Percentiles rank a stretch among this genome's conserved stretches.
phyloP scores from a whole-genome alignment of 1,140 invertebrate genomes.

The Dinoponera quadriceps region DNA sequence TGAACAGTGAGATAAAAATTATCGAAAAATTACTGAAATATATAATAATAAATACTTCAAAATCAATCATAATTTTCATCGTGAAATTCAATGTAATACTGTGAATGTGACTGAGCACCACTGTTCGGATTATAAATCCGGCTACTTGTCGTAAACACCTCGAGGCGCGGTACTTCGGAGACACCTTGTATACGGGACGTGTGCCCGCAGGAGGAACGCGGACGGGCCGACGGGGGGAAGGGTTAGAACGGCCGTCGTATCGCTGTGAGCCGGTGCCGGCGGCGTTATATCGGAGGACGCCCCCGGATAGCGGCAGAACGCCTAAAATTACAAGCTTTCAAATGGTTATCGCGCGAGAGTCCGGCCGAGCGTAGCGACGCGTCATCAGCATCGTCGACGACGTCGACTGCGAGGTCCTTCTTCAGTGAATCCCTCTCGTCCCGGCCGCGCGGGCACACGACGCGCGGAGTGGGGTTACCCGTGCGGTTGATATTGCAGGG shows the following conservation, averaged over 20 bases:
- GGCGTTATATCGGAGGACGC: conserved; percentile 48
- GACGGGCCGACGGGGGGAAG: too few species aligned
- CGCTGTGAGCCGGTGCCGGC: conserved; percentile 37
- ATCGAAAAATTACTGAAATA: too few species aligned
- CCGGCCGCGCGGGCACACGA: neutral
- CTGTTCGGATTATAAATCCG: too few species aligned
- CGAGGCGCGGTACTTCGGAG: neutral
- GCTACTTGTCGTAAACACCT: too few species aligned
- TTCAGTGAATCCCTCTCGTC: neutral
- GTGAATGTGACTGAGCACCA: too few species aligned
- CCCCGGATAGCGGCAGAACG: neutral
- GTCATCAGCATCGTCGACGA: neutral
- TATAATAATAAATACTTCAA: too few species aligned
- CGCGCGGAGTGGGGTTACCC: conserved; percentile 39
- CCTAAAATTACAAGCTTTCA: conserved; percentile 13
- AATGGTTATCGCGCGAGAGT: neutral
- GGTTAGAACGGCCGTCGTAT: neutral
- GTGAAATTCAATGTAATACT: too few species aligned
- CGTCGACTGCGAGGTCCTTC: neutral
- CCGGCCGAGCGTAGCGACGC: neutral
- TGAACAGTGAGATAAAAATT: too few species aligned
- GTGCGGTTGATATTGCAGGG: neutral
- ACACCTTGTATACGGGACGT: neutral
- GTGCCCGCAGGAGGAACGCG: too few species aligned
- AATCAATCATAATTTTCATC: too few species aligned